phyloP scores from a whole-genome alignment of 2,888 invertebrate genomes.

The Coremacera marginata region DNA sequence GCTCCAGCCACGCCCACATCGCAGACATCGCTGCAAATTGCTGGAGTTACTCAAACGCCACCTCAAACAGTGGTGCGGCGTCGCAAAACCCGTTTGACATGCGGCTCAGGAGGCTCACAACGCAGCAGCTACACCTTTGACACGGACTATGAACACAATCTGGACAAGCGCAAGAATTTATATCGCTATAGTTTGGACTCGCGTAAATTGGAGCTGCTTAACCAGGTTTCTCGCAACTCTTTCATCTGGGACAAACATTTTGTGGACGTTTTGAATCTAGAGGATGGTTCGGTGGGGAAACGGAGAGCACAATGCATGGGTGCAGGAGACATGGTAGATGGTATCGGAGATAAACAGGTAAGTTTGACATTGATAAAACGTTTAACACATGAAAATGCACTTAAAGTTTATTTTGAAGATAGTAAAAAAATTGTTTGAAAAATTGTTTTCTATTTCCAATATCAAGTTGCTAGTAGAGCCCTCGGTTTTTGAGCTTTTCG shows the following conservation, averaged over 20 bases:
- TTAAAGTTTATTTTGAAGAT: no score
- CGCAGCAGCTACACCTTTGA: conserved; percentile 57
- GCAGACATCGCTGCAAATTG: conserved; percentile 40
- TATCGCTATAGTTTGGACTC: conserved; percentile 68
- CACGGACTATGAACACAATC: conserved; percentile 64
- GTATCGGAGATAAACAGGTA: conserved; percentile 53
- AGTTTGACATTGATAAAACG: conserved; percentile 45
- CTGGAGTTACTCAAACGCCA: conserved; percentile 37
- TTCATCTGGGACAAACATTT: conserved; percentile 59
- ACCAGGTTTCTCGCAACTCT: conserved; percentile 64
- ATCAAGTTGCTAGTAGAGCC: no score
- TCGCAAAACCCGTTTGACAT: conserved; percentile 50
- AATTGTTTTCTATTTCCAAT: no score
- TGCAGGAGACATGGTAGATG: conserved; percentile 49
- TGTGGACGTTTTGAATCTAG: conserved; percentile 63
- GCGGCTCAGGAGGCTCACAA: conserved; percentile 44
- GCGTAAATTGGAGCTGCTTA: conserved; percentile 63
- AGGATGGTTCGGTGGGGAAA: conserved; percentile 56
- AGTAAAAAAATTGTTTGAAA: no score
- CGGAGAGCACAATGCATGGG: conserved; percentile 32
- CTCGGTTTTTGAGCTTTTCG: no score
- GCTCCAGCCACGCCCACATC: conserved; percentile 30
- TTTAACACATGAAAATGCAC: no score
- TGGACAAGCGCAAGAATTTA: conserved; percentile 66
- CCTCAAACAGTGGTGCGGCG: conserved; percentile 58